A percentile compares a stretch with the other conserved stretches of the same genome.
Conservation (phyloP, 53 echinoderm and acorn worm species). For the Astropecten irregularis region DNA sequence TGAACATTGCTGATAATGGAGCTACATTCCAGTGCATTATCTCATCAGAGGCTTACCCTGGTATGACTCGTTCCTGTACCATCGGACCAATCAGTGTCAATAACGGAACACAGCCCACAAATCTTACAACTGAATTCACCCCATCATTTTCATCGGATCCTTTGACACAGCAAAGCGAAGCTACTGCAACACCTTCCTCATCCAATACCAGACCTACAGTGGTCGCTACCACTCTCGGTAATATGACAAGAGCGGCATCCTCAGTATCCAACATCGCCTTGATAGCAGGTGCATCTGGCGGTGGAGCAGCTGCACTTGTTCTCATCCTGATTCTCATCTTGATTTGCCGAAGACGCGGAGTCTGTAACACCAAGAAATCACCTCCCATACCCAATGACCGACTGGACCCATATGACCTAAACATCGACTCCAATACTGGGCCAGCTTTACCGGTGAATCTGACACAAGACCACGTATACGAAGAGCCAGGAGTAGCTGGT, state of each 20-base stretch:
- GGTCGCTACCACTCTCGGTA: no score
- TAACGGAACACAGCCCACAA: neutral
- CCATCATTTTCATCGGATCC: no score
- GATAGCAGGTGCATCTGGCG: conserved; percentile 19
- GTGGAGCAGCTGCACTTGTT: conserved; percentile 4
- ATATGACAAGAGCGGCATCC: no score
- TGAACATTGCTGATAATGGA: neutral
- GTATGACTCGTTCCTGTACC: conserved; percentile 5
- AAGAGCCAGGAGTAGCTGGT: no score
- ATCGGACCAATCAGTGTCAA: conserved; percentile 4
- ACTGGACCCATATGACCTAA: no score
- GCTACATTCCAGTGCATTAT: neutral
- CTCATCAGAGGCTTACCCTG: neutral
- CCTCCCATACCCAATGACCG: neutral
- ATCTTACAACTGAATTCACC: no score
- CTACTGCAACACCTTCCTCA: no score
- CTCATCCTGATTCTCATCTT: neutral
- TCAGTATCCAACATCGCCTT: neutral
- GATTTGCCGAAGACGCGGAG: neutral
- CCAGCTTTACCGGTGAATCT: no score
- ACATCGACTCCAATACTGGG: no score
- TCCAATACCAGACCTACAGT: neutral
- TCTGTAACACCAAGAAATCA: neutral
- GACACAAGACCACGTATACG: no score
- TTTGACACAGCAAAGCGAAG: no score